Evolutionary conservation across 1,140 invertebrate species (phyloP).

Genomic region (Subanguina moxae): DNA sequence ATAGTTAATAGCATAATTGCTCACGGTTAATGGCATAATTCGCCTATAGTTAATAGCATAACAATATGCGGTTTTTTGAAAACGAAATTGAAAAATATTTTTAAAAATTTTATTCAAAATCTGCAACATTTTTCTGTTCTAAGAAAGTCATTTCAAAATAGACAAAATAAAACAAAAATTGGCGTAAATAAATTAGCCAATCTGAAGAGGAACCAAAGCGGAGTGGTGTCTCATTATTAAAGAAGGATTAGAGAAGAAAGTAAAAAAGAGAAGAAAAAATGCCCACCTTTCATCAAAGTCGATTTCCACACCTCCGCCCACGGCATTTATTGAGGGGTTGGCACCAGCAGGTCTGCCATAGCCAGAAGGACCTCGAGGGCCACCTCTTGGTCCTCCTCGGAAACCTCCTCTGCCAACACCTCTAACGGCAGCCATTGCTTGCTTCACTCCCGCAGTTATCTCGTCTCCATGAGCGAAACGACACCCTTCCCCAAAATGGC

Average conservation of each 20-base stretch:
- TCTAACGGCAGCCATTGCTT: neutral
- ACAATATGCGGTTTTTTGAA: too few species aligned
- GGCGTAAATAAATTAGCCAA: too few species aligned
- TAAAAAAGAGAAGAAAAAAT: neutral
- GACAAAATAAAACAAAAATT: too few species aligned
- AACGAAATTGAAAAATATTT: neutral
- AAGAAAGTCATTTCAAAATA: too few species aligned
- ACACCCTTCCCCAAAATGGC: constrained; percentile 2
- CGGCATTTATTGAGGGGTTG: neutral
- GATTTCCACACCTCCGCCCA: constrained; percentile 2
- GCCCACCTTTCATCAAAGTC: neutral
- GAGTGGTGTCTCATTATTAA: neutral
- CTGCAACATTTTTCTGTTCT: too few species aligned
- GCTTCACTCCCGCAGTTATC: neutral
- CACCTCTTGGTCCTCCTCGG: neutral
- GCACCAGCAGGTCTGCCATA: neutral
- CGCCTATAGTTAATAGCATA: too few species aligned
- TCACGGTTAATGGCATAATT: too few species aligned
- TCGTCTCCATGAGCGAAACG: constrained; percentile 12
- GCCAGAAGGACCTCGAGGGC: neutral
- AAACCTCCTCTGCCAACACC: constrained; percentile 6
- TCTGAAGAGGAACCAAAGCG: neutral
- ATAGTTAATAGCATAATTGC: too few species aligned
- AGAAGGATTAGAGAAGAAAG: neutral
- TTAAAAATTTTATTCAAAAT: neutral